Evolutionary conservation across 2,797 vertebrate species (phyloP).

Genomic region (Prionace glauca): DNA sequence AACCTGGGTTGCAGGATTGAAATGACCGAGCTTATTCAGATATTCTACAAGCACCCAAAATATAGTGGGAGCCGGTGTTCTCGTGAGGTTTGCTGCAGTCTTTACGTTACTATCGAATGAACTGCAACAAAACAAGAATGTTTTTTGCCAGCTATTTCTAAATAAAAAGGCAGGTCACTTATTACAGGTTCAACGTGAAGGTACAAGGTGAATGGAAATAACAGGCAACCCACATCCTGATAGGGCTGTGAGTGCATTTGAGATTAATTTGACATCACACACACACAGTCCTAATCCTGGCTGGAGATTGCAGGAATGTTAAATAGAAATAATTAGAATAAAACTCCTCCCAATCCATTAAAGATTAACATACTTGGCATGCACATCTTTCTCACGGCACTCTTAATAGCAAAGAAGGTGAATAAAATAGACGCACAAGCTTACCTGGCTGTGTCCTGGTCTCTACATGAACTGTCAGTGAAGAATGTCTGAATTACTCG

Average conservation of each 20-base stretch:
- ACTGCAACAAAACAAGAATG: too few species aligned
- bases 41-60: too few species aligned
- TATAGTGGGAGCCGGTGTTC: background rate
- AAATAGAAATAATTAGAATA: background rate
- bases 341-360: background rate
- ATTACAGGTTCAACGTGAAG: background rate
- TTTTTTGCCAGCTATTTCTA: background rate
- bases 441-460: background rate
- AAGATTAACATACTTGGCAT: background rate
- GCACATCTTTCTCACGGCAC: background rate
- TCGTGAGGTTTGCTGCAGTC: background rate
- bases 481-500: background rate
- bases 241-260: background rate
- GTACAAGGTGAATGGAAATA: background rate
- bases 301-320: background rate
- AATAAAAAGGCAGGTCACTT: background rate
- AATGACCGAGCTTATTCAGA: background rate
- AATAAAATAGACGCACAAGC: background rate
- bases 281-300: too few species aligned
- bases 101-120: background rate
- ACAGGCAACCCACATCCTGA: background rate
- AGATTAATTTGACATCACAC: background rate
- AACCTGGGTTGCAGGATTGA: background rate
- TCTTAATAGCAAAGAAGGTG: background rate
- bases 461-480: conserved; percentile 6